Conservation (phyloP, 1,140 invertebrate genomes). For the Megathymus violae region DNA sequence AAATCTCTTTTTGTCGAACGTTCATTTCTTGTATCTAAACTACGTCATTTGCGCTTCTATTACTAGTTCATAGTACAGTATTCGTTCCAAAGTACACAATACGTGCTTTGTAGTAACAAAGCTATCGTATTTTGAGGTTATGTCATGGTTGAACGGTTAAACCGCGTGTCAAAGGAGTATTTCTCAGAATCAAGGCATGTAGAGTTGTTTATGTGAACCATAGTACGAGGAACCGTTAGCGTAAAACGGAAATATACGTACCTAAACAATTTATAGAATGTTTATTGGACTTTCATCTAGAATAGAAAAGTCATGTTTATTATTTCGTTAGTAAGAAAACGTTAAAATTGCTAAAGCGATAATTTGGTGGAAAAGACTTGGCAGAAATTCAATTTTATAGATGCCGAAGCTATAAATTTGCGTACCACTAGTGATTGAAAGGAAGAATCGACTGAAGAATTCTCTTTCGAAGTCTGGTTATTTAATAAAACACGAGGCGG, state of each 20-base stretch:
- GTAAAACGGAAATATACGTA: slow-evolving; percentile 11
- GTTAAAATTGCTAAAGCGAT: slow-evolving; percentile 1
- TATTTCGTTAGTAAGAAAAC: slow-evolving; percentile 1
- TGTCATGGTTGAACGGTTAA: slow-evolving; percentile 27
- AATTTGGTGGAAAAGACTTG: slow-evolving; percentile 30
- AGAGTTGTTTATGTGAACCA: slow-evolving; percentile 16
- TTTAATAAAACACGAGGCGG: slow-evolving; percentile 44
- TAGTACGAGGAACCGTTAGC: slow-evolving; percentile 10
- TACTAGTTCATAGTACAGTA: background rate
- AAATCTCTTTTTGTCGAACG: background rate
- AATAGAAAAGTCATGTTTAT: slow-evolving; percentile 20
- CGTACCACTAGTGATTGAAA: slow-evolving; percentile 30
- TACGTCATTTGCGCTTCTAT: background rate
- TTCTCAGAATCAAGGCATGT: slow-evolving; percentile 24
- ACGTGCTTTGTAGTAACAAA: slow-evolving; percentile 11
- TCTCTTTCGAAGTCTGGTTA: slow-evolving; percentile 25
- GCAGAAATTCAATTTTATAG: slow-evolving; percentile 18
- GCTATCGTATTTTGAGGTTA: slow-evolving; percentile 6
- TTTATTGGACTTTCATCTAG: slow-evolving; percentile 23
- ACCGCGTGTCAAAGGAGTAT: slow-evolving; percentile 23
- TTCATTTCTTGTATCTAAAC: background rate
- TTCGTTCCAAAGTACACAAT: slow-evolving; percentile 2
- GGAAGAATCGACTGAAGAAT: slow-evolving; percentile 25
- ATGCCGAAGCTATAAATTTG: slow-evolving; percentile 29
- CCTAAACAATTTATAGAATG: slow-evolving; percentile 7